Evolutionary conservation across 1,140 invertebrate genomes (phyloP), one percentile per base, ranked within the genome.

Genomic region (Drosophila pruinosa): DNA sequence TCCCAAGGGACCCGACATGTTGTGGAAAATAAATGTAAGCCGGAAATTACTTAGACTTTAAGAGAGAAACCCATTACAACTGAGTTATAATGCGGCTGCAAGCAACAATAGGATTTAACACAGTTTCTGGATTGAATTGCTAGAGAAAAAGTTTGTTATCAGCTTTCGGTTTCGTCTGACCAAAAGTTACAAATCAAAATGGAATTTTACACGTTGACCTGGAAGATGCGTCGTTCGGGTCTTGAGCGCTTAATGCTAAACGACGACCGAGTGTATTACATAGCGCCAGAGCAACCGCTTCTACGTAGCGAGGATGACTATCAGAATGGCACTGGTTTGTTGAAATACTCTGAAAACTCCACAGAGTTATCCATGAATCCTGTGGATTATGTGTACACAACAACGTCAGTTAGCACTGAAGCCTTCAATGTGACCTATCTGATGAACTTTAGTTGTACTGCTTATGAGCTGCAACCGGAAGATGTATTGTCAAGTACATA

Each of bases 401-500:
- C 70, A 1, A 58, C 15, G 10, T 36, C 69, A 12, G 63, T 75
- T 17, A 38, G 54, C 14, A 24, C 19, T 1, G 70, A 80, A 17
- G 43, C 17, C 45, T 31, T 64, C 53, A 88, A 89, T 59, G 64
- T 78, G 26, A 89, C 82, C 4, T 31, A 82, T 0, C 38, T 83
- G 21, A 67, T 89, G 63, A 88, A 88, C 63, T 89, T 78, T 4
- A 88, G 78, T 39, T 88, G 77, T 52, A 72, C 47, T 4, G 75
- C 63, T 7, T 39, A 36, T 1, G 75, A 73, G 12, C 41, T 57
- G 3, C 64, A 83, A 38, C 80, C 79, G 39, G 74, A 80, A 36
- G 64, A 86, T 14, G 31, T 80, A n/a, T 86, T 83, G 81, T 89
- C 86, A 12, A 90, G 78, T 53, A 67, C 89, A 0, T 93, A 93